These are phyloP conservation scores for Cosmorhoe ocellata DNA, from an alignment of 2,888 invertebrate species.

Conservation along the genomic window DNA sequence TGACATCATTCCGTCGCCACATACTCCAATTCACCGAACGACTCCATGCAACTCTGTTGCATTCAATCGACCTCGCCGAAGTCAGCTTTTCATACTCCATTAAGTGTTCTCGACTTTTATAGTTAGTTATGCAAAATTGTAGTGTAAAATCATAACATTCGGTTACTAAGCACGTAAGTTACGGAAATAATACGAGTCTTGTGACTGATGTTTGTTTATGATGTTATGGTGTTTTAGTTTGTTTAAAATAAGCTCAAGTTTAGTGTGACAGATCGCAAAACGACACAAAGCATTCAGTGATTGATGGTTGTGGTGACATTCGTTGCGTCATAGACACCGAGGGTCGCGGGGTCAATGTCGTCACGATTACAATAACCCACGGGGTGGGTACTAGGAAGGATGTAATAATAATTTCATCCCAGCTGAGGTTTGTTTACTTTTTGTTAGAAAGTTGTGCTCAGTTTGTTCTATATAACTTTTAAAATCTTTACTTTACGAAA, in stretches of 20 bases:
- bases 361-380: slow-evolving; percentile 62
- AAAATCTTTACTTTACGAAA: slow-evolving; percentile 7
- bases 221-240: too few species aligned
- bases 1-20: slow-evolving; percentile 63
- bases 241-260: slow-evolving; percentile 16
- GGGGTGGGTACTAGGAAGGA: slow-evolving; percentile 41
- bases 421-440: slow-evolving; percentile 39
- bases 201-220: too few species aligned
- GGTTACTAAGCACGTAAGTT: too few species aligned
- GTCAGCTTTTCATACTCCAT: slow-evolving; percentile 6
- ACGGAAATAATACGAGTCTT: too few species aligned
- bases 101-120: slow-evolving; percentile 1
- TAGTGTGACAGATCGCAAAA: slow-evolving; percentile 58
- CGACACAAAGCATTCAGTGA: slow-evolving; percentile 69
- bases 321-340: slow-evolving; percentile 60
- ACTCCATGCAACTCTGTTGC: slow-evolving; percentile 39
- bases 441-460: slow-evolving; percentile 13
- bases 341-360: slow-evolving; percentile 77
- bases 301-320: slow-evolving; percentile 76
- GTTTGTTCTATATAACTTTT: slow-evolving; percentile 14
- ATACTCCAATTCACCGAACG: slow-evolving; percentile 44
- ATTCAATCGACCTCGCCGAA: slow-evolving; percentile 20
- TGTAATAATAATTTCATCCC: slow-evolving; percentile 46
- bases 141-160: too few species aligned
- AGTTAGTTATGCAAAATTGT: not conserved